phyloP scores from a whole-genome alignment of 2,888 invertebrate species.

The Drosophila putrida region DNA sequence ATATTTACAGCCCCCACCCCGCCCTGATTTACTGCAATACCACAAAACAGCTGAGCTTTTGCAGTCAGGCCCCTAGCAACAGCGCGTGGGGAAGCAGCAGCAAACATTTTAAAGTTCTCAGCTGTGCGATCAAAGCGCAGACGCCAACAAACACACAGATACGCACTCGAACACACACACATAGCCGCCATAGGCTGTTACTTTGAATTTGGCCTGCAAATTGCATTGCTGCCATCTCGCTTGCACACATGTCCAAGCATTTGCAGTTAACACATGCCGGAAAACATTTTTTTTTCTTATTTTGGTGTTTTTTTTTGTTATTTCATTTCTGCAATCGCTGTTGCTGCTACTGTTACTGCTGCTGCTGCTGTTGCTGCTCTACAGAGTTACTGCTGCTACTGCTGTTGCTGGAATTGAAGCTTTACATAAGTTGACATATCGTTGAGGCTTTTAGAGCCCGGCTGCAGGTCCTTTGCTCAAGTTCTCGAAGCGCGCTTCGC shows the following conservation, averaged over 20 bases:
- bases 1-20: neutral
- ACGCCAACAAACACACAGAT: slow-evolving; percentile 34
- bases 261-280: slow-evolving; percentile 52
- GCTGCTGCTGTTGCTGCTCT: slow-evolving; percentile 13
- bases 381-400: neutral
- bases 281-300: slow-evolving; percentile 37
- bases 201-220: slow-evolving; percentile 67
- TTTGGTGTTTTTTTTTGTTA: slow-evolving; percentile 18
- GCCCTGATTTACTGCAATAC: slow-evolving; percentile 18
- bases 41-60: slow-evolving; percentile 61
- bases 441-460: slow-evolving; percentile 66
- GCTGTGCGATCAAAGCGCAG: slow-evolving; percentile 58
- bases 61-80: slow-evolving; percentile 72
- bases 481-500: slow-evolving; percentile 61
- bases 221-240: slow-evolving; percentile 75
- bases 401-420: slow-evolving; percentile 46
- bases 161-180: slow-evolving; percentile 1
- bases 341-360: slow-evolving; percentile 20
- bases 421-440: slow-evolving; percentile 76
- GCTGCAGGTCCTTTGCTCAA: slow-evolving; percentile 78
- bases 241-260: slow-evolving; percentile 40
- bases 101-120: slow-evolving; percentile 49
- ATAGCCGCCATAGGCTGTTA: slow-evolving; percentile 47
- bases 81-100: slow-evolving; percentile 46
- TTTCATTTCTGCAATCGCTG: slow-evolving; percentile 34